These are phyloP conservation scores for Lasioglossum vierecki DNA, from an alignment of 2,888 invertebrate species.

Conservation along the genomic window DNA sequence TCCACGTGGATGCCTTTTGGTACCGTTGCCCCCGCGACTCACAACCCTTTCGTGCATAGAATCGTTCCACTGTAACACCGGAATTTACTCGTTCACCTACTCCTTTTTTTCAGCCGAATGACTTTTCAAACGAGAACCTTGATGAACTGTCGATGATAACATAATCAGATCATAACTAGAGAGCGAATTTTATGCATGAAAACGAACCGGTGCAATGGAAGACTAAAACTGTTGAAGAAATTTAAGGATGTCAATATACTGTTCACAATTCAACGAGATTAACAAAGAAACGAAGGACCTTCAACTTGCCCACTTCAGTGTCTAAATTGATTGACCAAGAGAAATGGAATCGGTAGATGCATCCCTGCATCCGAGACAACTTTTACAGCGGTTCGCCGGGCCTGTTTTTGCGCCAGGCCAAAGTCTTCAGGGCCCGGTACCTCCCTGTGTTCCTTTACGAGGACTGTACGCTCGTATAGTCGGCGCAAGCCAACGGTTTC, in stretches of 20 bases:
- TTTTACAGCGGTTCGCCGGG: constrained; percentile 74
- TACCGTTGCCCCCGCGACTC: background rate
- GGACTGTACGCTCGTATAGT: constrained; percentile 56
- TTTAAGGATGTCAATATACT: too few relatives aligned
- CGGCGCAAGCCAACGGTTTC: constrained; percentile 64
- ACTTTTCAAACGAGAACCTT: background rate
- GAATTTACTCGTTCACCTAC: background rate
- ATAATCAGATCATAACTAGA: too few relatives aligned
- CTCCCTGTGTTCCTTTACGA: constrained; percentile 65
- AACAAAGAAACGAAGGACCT: background rate
- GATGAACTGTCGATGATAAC: too few relatives aligned
- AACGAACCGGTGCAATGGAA: too few relatives aligned
- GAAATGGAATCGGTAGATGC: constrained; percentile 63
- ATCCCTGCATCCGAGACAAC: constrained; percentile 74
- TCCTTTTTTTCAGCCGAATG: background rate
- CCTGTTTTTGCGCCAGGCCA: constrained; percentile 74
- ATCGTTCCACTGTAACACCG: background rate
- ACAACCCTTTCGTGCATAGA: background rate
- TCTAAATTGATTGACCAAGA: constrained; percentile 9
- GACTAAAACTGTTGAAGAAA: too few relatives aligned
- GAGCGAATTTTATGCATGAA: too few relatives aligned
- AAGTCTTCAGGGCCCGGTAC: constrained; percentile 66
- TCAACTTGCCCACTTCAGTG: background rate
- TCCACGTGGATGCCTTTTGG: background rate
- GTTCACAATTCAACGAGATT: too few relatives aligned